Evolutionary conservation across 23 tunicate genomes (phyloP).

Genomic region (Aplidium turbinatum): DNA sequence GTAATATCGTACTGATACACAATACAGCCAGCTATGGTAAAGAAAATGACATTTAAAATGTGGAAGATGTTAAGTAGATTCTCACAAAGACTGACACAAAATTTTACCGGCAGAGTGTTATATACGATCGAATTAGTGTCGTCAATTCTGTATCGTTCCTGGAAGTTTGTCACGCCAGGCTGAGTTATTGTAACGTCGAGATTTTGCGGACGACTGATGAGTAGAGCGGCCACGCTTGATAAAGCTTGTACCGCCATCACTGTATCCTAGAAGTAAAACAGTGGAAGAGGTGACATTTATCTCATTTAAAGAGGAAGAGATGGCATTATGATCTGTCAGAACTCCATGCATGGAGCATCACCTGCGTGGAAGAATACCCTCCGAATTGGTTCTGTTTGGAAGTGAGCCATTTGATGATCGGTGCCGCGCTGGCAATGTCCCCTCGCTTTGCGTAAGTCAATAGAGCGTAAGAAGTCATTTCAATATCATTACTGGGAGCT

Average conservation of each 20-base stretch:
- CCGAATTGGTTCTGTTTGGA: conserved; percentile 71
- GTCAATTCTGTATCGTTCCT: background rate
- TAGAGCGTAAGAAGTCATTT: conserved; percentile 81
- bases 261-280: conserved; percentile 24
- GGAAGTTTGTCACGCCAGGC: background rate
- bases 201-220: conserved; percentile 3
- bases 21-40: too few species aligned
- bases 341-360: too few species aligned
- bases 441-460: conserved; percentile 43
- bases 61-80: too few species aligned
- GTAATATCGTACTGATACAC: too few species aligned
- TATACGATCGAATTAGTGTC: conserved; percentile 45
- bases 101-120: conserved; percentile 33
- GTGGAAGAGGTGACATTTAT: background rate
- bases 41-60: too few species aligned
- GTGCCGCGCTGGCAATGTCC: conserved; percentile 29
- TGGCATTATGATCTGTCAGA: too few species aligned
- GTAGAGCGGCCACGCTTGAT: conserved; percentile 11
- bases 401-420: conserved; percentile 82
- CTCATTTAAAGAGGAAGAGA: too few species aligned
- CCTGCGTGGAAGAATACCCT: conserved; percentile 85
- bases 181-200: background rate
- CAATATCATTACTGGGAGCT: conserved; percentile 77
- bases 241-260: conserved; percentile 46
- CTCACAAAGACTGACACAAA: too few species aligned